Conservation (phyloP, 2,888 invertebrate species). For the Phlogophora meticulosa region DNA sequence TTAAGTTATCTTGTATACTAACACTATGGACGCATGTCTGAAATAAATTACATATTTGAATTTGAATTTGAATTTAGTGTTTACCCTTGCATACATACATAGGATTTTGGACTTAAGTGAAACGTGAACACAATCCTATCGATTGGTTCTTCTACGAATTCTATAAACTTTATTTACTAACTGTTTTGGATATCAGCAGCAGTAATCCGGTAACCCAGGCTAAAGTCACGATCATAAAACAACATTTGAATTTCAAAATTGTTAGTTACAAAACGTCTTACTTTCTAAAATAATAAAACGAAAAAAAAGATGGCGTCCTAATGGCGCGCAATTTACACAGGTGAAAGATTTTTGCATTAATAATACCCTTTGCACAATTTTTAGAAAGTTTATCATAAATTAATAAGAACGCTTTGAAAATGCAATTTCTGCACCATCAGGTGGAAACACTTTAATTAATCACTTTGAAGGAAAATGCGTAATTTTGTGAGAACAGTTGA, state of each 20-base stretch:
- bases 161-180: not conserved
- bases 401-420: conserved; percentile 67
- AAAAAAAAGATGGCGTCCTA: not conserved
- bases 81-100: too few relatives aligned
- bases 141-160: not conserved
- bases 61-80: too few relatives aligned
- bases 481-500: conserved; percentile 35
- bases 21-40: too few relatives aligned
- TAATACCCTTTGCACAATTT: conserved; percentile 40
- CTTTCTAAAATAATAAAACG: not conserved
- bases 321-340: conserved; percentile 21
- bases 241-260: conserved; percentile 6
- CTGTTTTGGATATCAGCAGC: not conserved
- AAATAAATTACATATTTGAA: too few relatives aligned
- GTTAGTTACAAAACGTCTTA: not conserved
- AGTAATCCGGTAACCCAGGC: not conserved
- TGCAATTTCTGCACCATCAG: conserved; percentile 66
- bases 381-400: conserved; percentile 60
- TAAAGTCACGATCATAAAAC: not conserved
- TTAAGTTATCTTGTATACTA: too few relatives aligned
- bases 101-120: too few relatives aligned
- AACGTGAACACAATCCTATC: not conserved
- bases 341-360: conserved; percentile 39
- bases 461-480: conserved; percentile 59
- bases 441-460: conserved; percentile 73